Base-by-base conservation (phyloP, 2,797 vertebrate species). In the Mormyrops boulengeri region DNA sequence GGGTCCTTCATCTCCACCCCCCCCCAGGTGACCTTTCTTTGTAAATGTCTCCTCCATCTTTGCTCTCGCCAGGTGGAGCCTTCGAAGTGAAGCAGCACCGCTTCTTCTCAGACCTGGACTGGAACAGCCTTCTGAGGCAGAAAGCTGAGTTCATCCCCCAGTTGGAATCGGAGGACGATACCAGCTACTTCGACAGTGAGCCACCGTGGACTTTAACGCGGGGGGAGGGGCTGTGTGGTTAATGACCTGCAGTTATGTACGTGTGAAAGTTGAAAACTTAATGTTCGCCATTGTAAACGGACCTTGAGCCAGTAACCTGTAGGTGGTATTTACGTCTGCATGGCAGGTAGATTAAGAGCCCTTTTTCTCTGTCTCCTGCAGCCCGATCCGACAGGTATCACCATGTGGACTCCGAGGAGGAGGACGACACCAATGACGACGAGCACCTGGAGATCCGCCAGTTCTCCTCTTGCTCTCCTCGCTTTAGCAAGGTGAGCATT, bases 181-280 rank as follows among this genome's bases (percentile, higher is more conserved):
- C 98, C 89, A 99, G 98, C 93, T 99, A 99, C 95, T 99, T 99
- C 93, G 98, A 99, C 95, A 99, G 98, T 99, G 96, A 95, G 96
- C 88, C 38, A 6, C 73, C 7, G 17, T 19, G 73, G 17, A 17
- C 17, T 47, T 41, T 80, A 47, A 80, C 19, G 12, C 1, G 41
- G 12, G 77, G 34, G 41, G 77, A 19, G 19, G 38, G 73, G 2
- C 77, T 80, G 17, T 41, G 34, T 9, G 87, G 11, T 60, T 88
- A 44, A 47, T 30, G 19, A 41, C 38, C 77, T 19, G 38, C 41
- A 80, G 77, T 41, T n/a, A 80, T 44, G 77, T n/a, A n/a, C 4
- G 2, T 38, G 30, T 1, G 30, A 38, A 38, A 38, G 30, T 30
- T 73, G 30, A 14, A 73, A 14, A 73, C 66, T 17, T 34, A 34